Evolutionary conservation across 2,113 vertebrate species (phyloP), one percentile per base, ranked within the genome.

Genomic region (Rynchops niger): DNA sequence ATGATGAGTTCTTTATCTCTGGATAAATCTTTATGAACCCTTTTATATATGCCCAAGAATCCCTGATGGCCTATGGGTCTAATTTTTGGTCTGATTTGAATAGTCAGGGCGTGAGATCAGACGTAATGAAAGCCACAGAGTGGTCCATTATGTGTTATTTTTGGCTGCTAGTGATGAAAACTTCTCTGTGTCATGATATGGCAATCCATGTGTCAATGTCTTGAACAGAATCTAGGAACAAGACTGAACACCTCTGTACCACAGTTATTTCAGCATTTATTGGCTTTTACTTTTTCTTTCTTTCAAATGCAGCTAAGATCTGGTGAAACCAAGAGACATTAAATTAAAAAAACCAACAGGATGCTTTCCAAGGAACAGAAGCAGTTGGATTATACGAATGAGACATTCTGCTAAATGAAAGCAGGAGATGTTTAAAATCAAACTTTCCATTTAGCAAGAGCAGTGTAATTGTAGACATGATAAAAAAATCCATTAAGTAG

Each of bases 381-480:
- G 70, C 79, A 95, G 29, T 86, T 72, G 81, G 72, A 77, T 97
- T 97, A 83, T 93, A 89, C 72, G 95, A 95, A 95, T 47, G 30
- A 97, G 66, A 87, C 55, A 94, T 95, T 96, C 49, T 58, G 84
- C 66, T 88, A 94, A 96, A 77, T 63, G 59, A 87, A 97, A 96
- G 67, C 10, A 88, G 55, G 52, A 97, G 86, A 89, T 92, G 34
- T 88, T 92, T 91, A 85, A 97, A 93, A 94, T 87, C 65, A 84
- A 82, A 96, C 62, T 97, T 98, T 97, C 91, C 72, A 73, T 96
- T 97, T 97, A 87, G 66, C 25, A 92, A 93, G 77, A 96, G 38
- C 77, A 91, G 66, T 76, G 90, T 93, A 96, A 97, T 63, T 94
- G 72, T 95, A 97, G 93, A 95, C 61, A 27, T 53, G 66, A 90